Evolutionary conservation across 2,888 invertebrate species (phyloP), one percentile per base, ranked within the genome.

Genomic region (Dynastes grantii): DNA sequence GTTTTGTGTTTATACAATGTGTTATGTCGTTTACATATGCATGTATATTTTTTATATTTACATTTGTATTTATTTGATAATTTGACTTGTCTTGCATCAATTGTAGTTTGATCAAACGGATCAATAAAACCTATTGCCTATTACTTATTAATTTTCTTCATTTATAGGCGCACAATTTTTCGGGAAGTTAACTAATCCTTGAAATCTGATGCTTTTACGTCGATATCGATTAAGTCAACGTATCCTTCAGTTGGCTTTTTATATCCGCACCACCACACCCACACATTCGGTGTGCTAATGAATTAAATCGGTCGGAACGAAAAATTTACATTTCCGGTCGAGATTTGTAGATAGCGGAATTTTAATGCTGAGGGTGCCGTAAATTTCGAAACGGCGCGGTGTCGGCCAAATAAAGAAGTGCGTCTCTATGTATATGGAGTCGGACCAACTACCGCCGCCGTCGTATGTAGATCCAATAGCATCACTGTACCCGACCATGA

Each of bases 371-470:
- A 51, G 73, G 64, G 65, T 27, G 55, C 55, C 58, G 65, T 78
- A 78, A 78, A 78, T 78, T 71, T 73, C 29, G n/a, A 73, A 78
- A 78, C 71, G 71, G 68, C 68, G 77, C 71, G 71, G 68, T 61
- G 77, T 65, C 68, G 51, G 53, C 67, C 58, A 61, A 79, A 78
- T 76, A 76, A 71, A 77, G 77, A 65, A 79, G 49, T 29, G 16
- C 51, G 16, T 29, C 61, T 49, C 58, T 70, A 40, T 55, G 40
- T 76, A 78, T 79, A 65, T 78, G 73, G 71, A 77, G 63, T 65
- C 22, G 77, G 67, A 75, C 68, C 78, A 79, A 77, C 64, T 67
- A 64, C 63, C 63, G 76, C 63, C n/a, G 27, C 8, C 55, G 68
- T 58, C 29, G 22, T 45, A 45, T 11, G 45, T 45, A 27, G 22